Percentiles rank a stretch among this genome's conserved stretches.
These are phyloP conservation scores for Theonella swinhoei DNA, from an alignment of 37 sponge, comb jelly and placozoan species.

Conservation along the genomic window DNA sequence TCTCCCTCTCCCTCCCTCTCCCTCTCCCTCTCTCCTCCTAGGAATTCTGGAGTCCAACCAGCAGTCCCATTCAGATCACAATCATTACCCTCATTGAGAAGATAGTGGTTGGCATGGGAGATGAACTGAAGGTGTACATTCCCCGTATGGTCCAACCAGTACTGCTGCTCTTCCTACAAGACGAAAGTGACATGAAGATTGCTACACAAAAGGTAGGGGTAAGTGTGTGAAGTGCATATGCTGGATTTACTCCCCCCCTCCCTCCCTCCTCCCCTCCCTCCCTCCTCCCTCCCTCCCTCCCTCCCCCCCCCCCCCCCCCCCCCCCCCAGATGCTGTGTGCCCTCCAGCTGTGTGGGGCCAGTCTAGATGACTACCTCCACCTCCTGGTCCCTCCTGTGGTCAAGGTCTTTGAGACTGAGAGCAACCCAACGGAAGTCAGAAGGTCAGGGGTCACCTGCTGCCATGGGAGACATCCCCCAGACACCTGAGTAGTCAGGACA, in stretches of 20 bases:
- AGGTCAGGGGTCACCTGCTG: no score
- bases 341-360: conserved; percentile 88
- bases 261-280: conserved; percentile 11
- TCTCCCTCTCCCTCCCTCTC: neutral
- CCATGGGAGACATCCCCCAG: no score
- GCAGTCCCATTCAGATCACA: conserved; percentile 80
- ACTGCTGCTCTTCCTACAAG: conserved; percentile 77
- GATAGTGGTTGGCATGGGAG: conserved; percentile 83
- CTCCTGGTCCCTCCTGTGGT: conserved; percentile 91
- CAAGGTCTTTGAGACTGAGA: conserved; percentile 66
- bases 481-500: neutral
- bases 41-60: conserved; percentile 83
- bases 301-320: neutral
- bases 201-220: conserved; percentile 76
- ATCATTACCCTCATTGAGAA: conserved; percentile 86
- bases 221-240: neutral
- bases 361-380: conserved; percentile 94
- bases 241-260: neutral
- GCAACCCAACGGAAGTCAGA: conserved; percentile 66
- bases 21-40: conserved; percentile 3
- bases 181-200: conserved; percentile 71
- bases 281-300: neutral
- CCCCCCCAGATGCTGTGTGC: conserved; percentile 78
- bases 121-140: conserved; percentile 90
- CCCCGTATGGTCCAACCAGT: conserved; percentile 82